Evolutionary conservation across 2,113 vertebrate species (phyloP).

Genomic region (Alectura lathami): DNA sequence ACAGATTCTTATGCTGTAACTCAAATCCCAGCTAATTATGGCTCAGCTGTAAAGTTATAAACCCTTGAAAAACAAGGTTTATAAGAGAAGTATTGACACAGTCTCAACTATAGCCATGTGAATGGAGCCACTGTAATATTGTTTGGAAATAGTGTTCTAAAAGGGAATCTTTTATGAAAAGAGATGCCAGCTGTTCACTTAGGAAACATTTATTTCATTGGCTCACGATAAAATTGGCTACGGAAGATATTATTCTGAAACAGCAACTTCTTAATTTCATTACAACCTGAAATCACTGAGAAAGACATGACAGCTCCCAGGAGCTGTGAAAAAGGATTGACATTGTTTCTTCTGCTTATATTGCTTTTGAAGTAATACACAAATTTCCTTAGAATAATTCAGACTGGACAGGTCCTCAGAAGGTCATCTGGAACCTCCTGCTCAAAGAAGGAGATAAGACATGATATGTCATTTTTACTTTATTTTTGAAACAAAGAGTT

Average conservation of each 20-base stretch:
- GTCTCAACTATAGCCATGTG: constrained; percentile 57
- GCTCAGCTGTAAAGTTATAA: constrained; percentile 57
- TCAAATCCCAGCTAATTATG: constrained; percentile 57
- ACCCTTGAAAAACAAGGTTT: constrained; percentile 57
- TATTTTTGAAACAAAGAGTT: not conserved
- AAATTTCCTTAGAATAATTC: not conserved
- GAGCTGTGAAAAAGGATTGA: not conserved
- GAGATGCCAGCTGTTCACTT: constrained; percentile 69
- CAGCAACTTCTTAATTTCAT: constrained; percentile 55
- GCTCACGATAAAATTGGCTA: constrained; percentile 49
- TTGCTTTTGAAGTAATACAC: not conserved
- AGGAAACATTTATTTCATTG: constrained; percentile 69
- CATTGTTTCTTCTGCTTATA: not conserved
- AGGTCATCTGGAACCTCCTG: not conserved
- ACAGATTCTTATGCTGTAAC: constrained; percentile 34
- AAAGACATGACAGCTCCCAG: not conserved
- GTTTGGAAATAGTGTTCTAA: constrained; percentile 66
- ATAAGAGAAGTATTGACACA: constrained; percentile 64
- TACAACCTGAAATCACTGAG: constrained; percentile 45
- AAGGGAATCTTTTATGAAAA: constrained; percentile 67
- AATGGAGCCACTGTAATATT: constrained; percentile 69
- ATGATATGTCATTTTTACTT: not conserved
- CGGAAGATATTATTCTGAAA: constrained; percentile 57
- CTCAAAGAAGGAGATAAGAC: not conserved
- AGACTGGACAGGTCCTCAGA: not conserved